Conservation (phyloP, 2,113 vertebrate genomes). For the Neodontobutis hainanensis region DNA sequence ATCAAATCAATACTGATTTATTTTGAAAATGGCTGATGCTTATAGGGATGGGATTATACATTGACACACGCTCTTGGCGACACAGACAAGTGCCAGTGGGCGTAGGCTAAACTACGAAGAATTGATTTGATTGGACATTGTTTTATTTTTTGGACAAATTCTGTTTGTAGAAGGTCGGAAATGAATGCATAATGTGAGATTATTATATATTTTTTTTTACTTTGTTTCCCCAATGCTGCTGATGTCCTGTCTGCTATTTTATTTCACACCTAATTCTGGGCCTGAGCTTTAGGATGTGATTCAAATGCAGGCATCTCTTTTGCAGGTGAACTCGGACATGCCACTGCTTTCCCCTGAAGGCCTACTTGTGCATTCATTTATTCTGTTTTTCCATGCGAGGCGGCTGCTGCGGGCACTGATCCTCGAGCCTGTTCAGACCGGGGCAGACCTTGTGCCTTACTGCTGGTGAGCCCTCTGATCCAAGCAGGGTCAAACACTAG, state of each 20-base stretch:
- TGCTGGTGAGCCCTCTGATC: conserved; percentile 62
- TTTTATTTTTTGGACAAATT: too few relatives aligned
- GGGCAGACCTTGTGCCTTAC: conserved; percentile 40
- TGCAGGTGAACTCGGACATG: conserved; percentile 51
- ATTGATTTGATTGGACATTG: too few relatives aligned
- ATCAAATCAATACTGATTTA: too few relatives aligned
- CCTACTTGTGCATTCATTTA: conserved; percentile 64
- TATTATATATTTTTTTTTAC: too few relatives aligned
- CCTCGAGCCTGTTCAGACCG: conserved; percentile 26
- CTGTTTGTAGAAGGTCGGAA: too few relatives aligned
- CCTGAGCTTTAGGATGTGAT: conserved; percentile 34
- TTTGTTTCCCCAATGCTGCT: too few relatives aligned
- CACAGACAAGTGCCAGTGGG: too few relatives aligned
- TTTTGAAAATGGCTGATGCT: too few relatives aligned
- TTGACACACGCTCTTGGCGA: too few relatives aligned
- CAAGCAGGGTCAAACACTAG: conserved; percentile 69
- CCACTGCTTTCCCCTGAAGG: conserved; percentile 48
- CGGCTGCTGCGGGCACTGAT: conserved; percentile 53
- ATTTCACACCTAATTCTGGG: conserved; percentile 9
- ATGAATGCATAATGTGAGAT: too few relatives aligned
- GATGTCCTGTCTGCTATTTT: conserved; percentile 6
- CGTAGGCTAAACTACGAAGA: too few relatives aligned
- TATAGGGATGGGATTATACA: too few relatives aligned
- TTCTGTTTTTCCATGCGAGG: conserved; percentile 61
- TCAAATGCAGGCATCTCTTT: conserved; percentile 58